Conservation (phyloP, 1,140 invertebrate species). For the Ctenoplectra terminalis region DNA sequence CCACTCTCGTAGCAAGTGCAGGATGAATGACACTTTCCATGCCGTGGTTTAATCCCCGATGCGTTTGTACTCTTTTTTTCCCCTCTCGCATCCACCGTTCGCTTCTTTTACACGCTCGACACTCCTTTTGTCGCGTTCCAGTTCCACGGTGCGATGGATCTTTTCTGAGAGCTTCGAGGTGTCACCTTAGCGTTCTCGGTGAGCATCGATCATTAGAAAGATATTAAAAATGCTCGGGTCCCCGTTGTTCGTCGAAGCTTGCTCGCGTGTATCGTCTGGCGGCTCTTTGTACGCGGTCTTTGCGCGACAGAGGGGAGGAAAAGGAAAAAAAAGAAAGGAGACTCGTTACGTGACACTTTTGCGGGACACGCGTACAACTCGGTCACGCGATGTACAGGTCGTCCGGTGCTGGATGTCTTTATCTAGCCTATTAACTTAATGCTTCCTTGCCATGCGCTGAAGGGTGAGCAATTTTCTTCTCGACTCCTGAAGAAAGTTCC, state of each 20-base stretch:
- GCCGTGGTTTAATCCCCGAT: constrained; percentile 35
- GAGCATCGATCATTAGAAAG: constrained; percentile 40
- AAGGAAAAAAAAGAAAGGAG: not conserved
- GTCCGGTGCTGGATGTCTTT: constrained; percentile 59
- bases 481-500: constrained; percentile 29
- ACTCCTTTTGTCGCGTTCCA: constrained; percentile 4
- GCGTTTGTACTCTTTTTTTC: not conserved
- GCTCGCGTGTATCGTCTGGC: not conserved
- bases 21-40: not conserved
- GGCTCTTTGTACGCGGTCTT: not conserved
- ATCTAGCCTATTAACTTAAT: constrained; percentile 59
- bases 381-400: constrained; percentile 54
- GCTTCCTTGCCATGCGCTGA: constrained; percentile 44
- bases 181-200: not conserved
- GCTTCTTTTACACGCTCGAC: not conserved
- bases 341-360: constrained; percentile 14
- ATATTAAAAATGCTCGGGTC: constrained; percentile 34
- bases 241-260: not conserved
- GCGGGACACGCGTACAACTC: not conserved
- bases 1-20: not conserved
- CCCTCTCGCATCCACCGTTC: not conserved
- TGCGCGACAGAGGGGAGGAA: too few relatives aligned
- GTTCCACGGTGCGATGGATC: constrained; percentile 2
- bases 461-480: constrained; percentile 60
- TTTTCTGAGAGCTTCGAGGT: constrained; percentile 21